Conservation (phyloP, 2,113 vertebrate species). For the Calcarius ornatus region DNA sequence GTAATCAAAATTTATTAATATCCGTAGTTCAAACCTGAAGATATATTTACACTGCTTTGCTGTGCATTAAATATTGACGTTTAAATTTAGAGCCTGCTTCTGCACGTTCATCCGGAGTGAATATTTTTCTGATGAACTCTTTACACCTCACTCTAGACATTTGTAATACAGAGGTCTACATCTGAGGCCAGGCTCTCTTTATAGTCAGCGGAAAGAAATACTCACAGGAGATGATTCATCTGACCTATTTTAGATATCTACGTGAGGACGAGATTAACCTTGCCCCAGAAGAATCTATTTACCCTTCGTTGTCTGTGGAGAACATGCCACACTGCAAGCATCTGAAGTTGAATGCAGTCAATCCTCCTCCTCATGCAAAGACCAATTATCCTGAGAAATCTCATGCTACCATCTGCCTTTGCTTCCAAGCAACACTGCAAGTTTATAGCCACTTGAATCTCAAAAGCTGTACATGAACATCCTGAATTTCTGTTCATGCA, state of each 20-base stretch:
- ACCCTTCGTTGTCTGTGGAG: neutral
- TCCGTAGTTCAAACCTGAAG: neutral
- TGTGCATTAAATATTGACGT: neutral
- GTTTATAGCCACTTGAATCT: neutral
- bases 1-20: neutral
- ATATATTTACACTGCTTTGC: neutral
- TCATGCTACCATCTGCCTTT: neutral
- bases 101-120: neutral
- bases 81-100: neutral
- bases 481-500: neutral
- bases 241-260: constrained; percentile 33
- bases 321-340: neutral
- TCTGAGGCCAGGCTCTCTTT: neutral
- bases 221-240: constrained; percentile 44
- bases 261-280: neutral
- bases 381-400: neutral
- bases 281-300: constrained; percentile 4
- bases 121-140: neutral
- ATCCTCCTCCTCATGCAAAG: neutral
- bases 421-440: neutral
- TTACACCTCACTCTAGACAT: neutral
- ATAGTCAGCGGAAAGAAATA: constrained; percentile 39
- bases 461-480: neutral
- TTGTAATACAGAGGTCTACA: neutral
- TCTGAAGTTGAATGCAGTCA: neutral